A percentile compares a stretch with the other conserved stretches of the same genome.
These are phyloP conservation scores for Epirrhoe tristata DNA, from an alignment of 2,888 invertebrate species.

Conservation along the genomic window DNA sequence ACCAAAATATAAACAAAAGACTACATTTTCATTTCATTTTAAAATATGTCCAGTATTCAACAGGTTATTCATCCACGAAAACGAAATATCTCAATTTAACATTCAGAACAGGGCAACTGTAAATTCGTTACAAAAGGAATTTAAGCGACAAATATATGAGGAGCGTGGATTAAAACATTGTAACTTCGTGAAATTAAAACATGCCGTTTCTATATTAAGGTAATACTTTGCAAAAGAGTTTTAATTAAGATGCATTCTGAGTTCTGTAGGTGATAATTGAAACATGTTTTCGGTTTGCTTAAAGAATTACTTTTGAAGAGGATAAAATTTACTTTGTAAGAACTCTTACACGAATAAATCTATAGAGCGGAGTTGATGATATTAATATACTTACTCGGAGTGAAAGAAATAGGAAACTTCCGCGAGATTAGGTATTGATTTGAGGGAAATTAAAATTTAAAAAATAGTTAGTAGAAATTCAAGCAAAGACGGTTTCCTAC, in stretches of 20 bases:
- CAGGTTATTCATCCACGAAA: constrained; percentile 14
- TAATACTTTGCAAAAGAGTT: constrained; percentile 18
- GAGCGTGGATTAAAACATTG: constrained; percentile 10
- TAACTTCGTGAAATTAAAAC: constrained; percentile 4
- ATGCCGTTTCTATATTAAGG: not conserved
- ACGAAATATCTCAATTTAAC: constrained; percentile 28
- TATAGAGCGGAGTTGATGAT: not conserved
- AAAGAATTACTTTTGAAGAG: constrained; percentile 18
- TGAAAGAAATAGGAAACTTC: not conserved
- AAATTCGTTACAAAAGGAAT: constrained; percentile 15
- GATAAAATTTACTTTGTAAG: not conserved
- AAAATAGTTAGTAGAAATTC: no score
- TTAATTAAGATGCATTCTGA: constrained; percentile 17
- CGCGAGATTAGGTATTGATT: not conserved
- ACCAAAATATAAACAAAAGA: no score
- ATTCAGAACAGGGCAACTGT: constrained; percentile 17
- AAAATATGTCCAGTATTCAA: not conserved
- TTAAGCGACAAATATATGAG: constrained; percentile 18
- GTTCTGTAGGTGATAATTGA: constrained; percentile 37
- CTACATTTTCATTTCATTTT: no score
- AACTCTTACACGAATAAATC: not conserved
- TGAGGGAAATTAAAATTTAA: no score
- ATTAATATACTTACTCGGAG: not conserved
- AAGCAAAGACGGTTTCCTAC: no score
- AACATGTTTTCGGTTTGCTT: constrained; percentile 34